Percentiles rank a stretch among this genome's conserved stretches.
Evolutionary conservation across 2,888 invertebrate species (phyloP).

Genomic region (Timema podura): DNA sequence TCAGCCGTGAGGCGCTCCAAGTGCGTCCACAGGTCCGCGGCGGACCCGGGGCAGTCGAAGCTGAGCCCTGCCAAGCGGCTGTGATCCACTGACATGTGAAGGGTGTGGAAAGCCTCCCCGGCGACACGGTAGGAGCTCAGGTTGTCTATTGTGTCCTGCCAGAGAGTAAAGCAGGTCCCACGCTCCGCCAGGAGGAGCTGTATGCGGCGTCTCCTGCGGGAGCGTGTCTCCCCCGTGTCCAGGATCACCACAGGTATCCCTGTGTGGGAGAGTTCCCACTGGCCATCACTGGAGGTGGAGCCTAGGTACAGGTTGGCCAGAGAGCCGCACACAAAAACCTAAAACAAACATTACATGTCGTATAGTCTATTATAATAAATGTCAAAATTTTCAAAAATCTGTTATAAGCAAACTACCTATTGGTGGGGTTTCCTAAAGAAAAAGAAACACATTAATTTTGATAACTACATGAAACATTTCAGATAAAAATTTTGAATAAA

Average conservation of each 20-base stretch:
- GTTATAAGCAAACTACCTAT: too few species aligned
- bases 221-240: conserved; percentile 70
- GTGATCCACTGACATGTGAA: conserved; percentile 74
- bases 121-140: conserved; percentile 64
- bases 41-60: conserved; percentile 70
- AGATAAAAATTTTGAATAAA: too few species aligned
- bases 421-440: too few species aligned
- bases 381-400: too few species aligned
- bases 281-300: conserved; percentile 47
- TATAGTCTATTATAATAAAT: too few species aligned
- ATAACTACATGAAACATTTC: too few species aligned
- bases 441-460: too few species aligned
- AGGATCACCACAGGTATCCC: conserved; percentile 75
- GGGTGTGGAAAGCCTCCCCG: conserved; percentile 74
- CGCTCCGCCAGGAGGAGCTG: conserved; percentile 70
- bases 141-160: conserved; percentile 78
- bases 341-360: conserved; percentile 16
- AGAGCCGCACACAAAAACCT: conserved; percentile 71
- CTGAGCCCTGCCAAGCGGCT: conserved; percentile 72
- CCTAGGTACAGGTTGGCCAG: conserved; percentile 68
- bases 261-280: conserved; percentile 69
- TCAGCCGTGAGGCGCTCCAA: conserved; percentile 67
- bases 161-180: conserved; percentile 76
- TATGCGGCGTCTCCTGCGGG: conserved; percentile 62
- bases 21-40: conserved; percentile 64